phyloP scores from a whole-genome alignment of 2,797 vertebrate species.

The Malurus splendens region DNA sequence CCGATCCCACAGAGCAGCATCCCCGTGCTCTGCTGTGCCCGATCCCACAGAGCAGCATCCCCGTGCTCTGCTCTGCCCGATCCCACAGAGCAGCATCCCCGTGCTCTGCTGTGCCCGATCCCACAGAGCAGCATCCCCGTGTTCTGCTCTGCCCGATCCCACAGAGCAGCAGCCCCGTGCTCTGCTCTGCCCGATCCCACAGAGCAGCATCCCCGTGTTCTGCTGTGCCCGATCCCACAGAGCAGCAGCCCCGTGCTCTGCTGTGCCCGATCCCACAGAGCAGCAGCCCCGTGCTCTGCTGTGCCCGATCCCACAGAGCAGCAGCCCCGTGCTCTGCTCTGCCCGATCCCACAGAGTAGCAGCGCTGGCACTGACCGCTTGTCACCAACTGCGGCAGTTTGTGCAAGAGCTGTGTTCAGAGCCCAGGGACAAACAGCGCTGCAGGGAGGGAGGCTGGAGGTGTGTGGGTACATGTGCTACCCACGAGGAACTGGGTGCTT shows the following conservation, averaged over 20 bases:
- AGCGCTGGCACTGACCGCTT: too few relatives aligned
- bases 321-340: accelerated
- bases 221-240: too few relatives aligned
- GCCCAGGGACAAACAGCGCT: not conserved
- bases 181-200: accelerated
- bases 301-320: accelerated
- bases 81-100: not conserved
- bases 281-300: not conserved
- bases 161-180: accelerated
- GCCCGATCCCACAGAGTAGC: accelerated
- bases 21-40: not conserved
- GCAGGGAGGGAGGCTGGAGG: not conserved
- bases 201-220: accelerated
- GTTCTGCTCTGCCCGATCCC: not conserved
- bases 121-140: accelerated
- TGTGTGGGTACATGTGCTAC: not conserved
- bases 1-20: accelerated
- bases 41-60: too few relatives aligned
- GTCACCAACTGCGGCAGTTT: accelerated
- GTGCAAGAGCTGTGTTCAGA: not conserved
- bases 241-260: accelerated
- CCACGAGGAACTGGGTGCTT: not conserved
- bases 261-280: accelerated
- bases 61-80: too few relatives aligned
- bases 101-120: accelerated